Evolutionary conservation across 1,140 invertebrate species (phyloP).

Genomic region (Formica selysi): DNA sequence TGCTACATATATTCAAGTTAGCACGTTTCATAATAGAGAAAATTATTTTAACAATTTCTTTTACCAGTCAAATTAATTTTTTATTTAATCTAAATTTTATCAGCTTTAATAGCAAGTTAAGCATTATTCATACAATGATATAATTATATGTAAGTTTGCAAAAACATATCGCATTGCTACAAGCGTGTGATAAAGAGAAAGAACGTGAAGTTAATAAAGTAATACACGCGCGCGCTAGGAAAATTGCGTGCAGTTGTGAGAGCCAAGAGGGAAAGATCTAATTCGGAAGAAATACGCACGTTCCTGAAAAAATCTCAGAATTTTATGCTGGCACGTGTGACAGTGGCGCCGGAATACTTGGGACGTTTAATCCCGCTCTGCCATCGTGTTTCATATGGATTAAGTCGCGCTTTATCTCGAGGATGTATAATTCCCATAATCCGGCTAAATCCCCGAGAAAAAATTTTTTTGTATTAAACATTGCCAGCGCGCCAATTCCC

Average conservation of each 20-base stretch:
- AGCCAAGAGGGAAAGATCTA: slow-evolving; percentile 8
- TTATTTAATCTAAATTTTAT: background rate
- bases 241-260: slow-evolving; percentile 22
- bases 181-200: background rate
- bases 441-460: slow-evolving; percentile 73
- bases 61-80: background rate
- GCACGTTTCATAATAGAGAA: background rate
- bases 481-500: slow-evolving; percentile 34
- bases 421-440: slow-evolving; percentile 79
- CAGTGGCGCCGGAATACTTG: slow-evolving; percentile 67
- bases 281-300: slow-evolving; percentile 28
- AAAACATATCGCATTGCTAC: no score
- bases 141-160: background rate
- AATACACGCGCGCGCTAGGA: background rate
- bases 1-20: no score
- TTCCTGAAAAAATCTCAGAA: slow-evolving; percentile 56
- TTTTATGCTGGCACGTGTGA: slow-evolving; percentile 39
- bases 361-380: slow-evolving; percentile 75
- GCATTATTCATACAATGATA: background rate
- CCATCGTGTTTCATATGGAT: slow-evolving; percentile 78
- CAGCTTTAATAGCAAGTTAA: background rate
- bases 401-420: slow-evolving; percentile 73
- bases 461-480: slow-evolving; percentile 78
- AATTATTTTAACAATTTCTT: background rate
- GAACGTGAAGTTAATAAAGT: slow-evolving; percentile 23